Percentiles rank a stretch among this genome's conserved stretches.
phyloP scores from a whole-genome alignment of 2,797 vertebrate species.

The Cygnus olor region DNA sequence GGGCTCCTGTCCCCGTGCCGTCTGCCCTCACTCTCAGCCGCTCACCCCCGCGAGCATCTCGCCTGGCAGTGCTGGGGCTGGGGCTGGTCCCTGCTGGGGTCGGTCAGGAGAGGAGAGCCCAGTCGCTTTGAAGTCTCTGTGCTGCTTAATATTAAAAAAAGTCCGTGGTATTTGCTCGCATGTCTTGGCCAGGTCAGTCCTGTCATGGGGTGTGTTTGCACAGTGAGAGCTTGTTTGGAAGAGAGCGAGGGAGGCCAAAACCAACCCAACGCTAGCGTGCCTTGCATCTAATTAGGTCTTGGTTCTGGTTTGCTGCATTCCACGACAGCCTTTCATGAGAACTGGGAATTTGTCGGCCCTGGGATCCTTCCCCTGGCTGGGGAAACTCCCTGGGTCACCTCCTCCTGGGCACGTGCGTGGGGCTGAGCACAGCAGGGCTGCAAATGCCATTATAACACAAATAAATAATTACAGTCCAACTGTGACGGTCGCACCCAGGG shows the following conservation, averaged over 20 bases:
- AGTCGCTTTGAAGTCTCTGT: conserved; percentile 23
- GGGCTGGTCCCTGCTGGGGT: conserved; percentile 40
- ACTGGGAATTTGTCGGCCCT: neutral
- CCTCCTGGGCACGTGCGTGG: neutral
- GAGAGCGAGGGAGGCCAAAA: conserved; percentile 38
- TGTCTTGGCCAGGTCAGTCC: conserved; percentile 60
- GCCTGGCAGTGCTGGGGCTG: neutral
- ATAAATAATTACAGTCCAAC: conserved; percentile 29
- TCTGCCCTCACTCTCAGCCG: neutral
- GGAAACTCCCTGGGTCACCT: conserved; percentile 41
- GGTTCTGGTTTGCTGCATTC: conserved; percentile 27
- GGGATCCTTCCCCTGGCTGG: neutral
- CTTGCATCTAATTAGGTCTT: conserved; percentile 16
- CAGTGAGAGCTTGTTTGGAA: conserved; percentile 57
- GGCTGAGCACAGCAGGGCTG: conserved; percentile 27
- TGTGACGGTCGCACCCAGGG: conserved; percentile 55
- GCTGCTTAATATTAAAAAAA: conserved; percentile 44
- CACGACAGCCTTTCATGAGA: conserved; percentile 1
- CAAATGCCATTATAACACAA: conserved; percentile 2
- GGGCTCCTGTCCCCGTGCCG: conserved; percentile 10
- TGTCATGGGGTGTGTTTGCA: conserved; percentile 62
- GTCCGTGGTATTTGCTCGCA: conserved; percentile 47
- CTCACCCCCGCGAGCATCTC: neutral
- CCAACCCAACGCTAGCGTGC: neutral
- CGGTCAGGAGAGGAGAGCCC: conserved; percentile 30